Evolutionary conservation across 2,113 vertebrate species (phyloP).

Genomic region (Burhinus oedicnemus): DNA sequence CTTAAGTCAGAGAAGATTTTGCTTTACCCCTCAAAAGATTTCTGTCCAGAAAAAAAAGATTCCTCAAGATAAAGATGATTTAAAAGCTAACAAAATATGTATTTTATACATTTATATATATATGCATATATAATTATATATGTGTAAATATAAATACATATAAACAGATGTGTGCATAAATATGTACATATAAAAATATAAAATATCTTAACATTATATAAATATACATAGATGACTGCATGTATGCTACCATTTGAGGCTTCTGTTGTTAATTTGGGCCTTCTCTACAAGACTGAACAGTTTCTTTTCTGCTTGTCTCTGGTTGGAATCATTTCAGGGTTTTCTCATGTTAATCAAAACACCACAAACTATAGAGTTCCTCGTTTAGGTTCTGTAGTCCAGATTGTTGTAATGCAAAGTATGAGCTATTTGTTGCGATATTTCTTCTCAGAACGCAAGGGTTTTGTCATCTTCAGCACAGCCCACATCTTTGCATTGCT

Average conservation of each 20-base stretch:
- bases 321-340: not conserved
- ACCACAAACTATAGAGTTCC: not conserved
- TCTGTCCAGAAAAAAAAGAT: not conserved
- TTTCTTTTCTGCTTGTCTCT: not conserved
- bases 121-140: not conserved
- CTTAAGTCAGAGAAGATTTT: not conserved
- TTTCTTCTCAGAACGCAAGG: not conserved
- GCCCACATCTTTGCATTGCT: not conserved
- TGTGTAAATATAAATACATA: not conserved
- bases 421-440: not conserved
- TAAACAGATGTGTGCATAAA: not conserved
- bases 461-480: not conserved
- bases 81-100: not conserved
- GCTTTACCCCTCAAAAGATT: not conserved
- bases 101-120: not conserved
- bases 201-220: not conserved
- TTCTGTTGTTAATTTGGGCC: not conserved
- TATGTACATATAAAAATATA: not conserved
- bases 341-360: not conserved
- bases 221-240: not conserved
- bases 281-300: not conserved
- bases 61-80: not conserved
- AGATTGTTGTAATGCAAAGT: not conserved
- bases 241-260: not conserved
- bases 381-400: not conserved